Evolutionary conservation across 2,888 invertebrate genomes (phyloP), one percentile per base, ranked within the genome.

Genomic region (Heteropelma amictum): DNA sequence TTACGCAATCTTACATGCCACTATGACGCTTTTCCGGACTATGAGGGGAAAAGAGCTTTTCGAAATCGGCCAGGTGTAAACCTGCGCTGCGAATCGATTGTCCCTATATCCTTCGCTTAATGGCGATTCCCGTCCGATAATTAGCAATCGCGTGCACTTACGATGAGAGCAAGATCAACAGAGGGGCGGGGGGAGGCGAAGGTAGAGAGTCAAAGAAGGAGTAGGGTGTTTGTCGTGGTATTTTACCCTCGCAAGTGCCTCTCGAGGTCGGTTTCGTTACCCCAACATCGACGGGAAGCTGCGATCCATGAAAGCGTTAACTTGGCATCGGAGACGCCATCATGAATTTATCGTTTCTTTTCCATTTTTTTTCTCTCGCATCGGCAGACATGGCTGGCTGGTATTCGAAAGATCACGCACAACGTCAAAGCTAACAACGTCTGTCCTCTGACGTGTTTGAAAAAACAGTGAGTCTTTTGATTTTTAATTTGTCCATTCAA

Each of bases 391-490:
- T 99, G 99, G 99, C 93, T 98, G 92, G 95, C 96, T 90, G 97
- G 96, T 81, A 93, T 99, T 86, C 93, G 98, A 90, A 93, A 93
- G 91, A 97, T 99, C 90, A 98, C 99, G 78, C 98, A 98, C 93
- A 99, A 98, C 92, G 97, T 97, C 87, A 99, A 98, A 93, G 98
- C 98, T 86, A 98, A 98, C 93, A 99, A 99, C 93, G 95, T 98
- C 86, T 99, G 98, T 90, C 98, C 99, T 69, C 96, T 98, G 95
- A 98, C 98, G 85, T 97, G 98, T 91, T 94, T 99, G 84, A 97
- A 96, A 92, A 99, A 99, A 93, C 99, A 99, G 99, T 99, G 95
- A 97, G 98, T 97, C 5, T n/a, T 19, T 35, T 33, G 58, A 45
- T 26, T 30, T 26, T 0, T 5, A 19, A 10, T 33, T 10, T 17